phyloP scores from a whole-genome alignment of 1,140 invertebrate species.

The Andrena cerasifolii region DNA sequence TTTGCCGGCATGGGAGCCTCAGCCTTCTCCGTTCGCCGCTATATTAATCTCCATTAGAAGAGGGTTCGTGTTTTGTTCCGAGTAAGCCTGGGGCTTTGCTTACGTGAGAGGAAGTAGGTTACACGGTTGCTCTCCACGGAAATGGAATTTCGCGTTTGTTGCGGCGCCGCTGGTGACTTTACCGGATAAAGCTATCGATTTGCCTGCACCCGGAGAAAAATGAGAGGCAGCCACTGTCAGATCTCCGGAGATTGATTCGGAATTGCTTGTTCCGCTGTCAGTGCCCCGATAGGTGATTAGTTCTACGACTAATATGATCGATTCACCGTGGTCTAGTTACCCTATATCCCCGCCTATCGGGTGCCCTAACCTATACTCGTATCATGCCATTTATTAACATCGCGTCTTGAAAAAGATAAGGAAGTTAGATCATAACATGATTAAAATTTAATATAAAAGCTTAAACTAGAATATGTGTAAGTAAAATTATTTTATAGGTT shows the following conservation, averaged over 20 bases:
- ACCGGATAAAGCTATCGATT: slow-evolving; percentile 57
- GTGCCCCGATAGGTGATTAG: slow-evolving; percentile 15
- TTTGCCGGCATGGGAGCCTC: background rate
- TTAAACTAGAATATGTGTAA: too few species aligned
- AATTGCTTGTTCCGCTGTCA: slow-evolving; percentile 30
- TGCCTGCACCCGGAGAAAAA: slow-evolving; percentile 49
- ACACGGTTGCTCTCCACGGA: slow-evolving; percentile 32
- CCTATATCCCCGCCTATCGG: too few species aligned
- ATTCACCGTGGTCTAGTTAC: slow-evolving; percentile 21
- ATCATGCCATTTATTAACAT: too few species aligned
- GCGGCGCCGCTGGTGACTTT: slow-evolving; percentile 17
- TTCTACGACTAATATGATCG: slow-evolving; percentile 14
- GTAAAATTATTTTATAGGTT: too few species aligned
- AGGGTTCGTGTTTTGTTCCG: background rate
- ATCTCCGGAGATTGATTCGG: slow-evolving; percentile 59
- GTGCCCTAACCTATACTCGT: too few species aligned
- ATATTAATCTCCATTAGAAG: slow-evolving; percentile 51
- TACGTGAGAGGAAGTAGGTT: slow-evolving; percentile 10
- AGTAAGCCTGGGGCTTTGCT: background rate
- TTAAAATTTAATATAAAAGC: too few species aligned
- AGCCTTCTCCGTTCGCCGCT: background rate
- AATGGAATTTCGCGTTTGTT: slow-evolving; percentile 52
- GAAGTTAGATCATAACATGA: too few species aligned
- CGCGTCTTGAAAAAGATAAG: too few species aligned
- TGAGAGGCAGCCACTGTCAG: slow-evolving; percentile 19